Base-by-base conservation (phyloP, 2,113 vertebrate genomes). In the Oryzias javanicus region DNA sequence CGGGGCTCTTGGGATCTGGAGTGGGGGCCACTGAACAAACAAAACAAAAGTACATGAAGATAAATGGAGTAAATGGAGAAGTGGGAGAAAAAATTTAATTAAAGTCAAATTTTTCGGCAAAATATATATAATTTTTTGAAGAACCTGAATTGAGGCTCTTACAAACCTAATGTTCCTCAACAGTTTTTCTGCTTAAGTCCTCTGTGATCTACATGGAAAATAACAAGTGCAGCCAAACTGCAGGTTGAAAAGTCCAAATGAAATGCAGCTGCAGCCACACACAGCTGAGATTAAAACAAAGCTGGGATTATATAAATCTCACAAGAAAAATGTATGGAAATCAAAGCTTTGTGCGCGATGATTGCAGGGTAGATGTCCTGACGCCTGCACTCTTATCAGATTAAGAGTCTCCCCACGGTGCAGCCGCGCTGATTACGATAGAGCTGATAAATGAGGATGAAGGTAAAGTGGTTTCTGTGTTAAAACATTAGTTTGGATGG, bases 11-110 rank as follows among this genome's bases (percentile, higher is more conserved):
- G 2, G 87, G 84, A 49, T 89, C 89, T 2, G 47, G 55, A 16
- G 89, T 90, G 3, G 89, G 87, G 24, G 57, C 49, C 72, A 90
- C 91, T 91, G 81, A 25, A 20, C 5, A 24, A 24, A 24, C 25
- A 29, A 25, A 3, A 17, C 12, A 6, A 50, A 27, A 25, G 4
- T 14, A 14, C 2, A 15, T 3, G 14, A 6, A 1, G 0, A 5
- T 18, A 18, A 25, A 29, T 6, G 19, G 1, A 24, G 1, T 44
- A 29, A 58, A 42, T 2, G 15, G 4, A 8, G 24, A 24, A 29
- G 10, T 29, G 7, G 4, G 4, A 17, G 2, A 16, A 15, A 35
- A 35, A 35, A 10, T 8, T 35, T 2, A 8, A 8, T 8, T 2
- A 35, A 35, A 35, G 8, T 35, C 29, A 2, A 2, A 35, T 35